phyloP scores from a whole-genome alignment of 2,113 vertebrate genomes.

The Thunnus maccoyii region DNA sequence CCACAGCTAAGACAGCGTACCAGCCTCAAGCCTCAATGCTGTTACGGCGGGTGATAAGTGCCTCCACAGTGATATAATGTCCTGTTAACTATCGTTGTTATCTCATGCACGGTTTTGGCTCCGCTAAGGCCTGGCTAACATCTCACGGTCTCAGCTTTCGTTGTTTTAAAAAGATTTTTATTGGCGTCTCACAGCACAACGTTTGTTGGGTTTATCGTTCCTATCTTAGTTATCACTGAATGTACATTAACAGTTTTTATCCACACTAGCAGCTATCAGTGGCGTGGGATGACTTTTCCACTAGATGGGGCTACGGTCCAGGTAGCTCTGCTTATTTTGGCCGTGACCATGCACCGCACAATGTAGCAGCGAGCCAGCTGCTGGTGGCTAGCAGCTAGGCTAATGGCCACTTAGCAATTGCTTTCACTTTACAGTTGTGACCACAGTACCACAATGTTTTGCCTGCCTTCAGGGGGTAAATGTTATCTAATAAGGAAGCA shows the following conservation, averaged over 20 bases:
- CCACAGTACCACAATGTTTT: too few relatives aligned
- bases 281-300: too few relatives aligned
- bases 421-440: too few relatives aligned
- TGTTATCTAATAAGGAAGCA: too few relatives aligned
- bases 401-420: too few relatives aligned
- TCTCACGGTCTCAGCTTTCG: not conserved
- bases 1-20: not conserved
- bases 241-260: not conserved
- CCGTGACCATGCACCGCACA: too few relatives aligned
- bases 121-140: not conserved
- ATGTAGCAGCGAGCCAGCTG: too few relatives aligned
- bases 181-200: not conserved
- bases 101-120: conserved; percentile 13
- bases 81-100: conserved; percentile 16
- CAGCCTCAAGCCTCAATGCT: not conserved
- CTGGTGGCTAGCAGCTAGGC: too few relatives aligned
- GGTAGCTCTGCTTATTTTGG: too few relatives aligned
- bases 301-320: too few relatives aligned
- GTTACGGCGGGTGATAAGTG: conserved; percentile 38
- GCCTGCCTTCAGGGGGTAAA: too few relatives aligned
- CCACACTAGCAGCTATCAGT: too few relatives aligned
- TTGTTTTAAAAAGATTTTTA: not conserved
- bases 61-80: not conserved
- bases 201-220: not conserved
- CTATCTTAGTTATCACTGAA: not conserved